Evolutionary conservation across 1,140 invertebrate species (phyloP).

Genomic region (Drosophila persimilis): DNA sequence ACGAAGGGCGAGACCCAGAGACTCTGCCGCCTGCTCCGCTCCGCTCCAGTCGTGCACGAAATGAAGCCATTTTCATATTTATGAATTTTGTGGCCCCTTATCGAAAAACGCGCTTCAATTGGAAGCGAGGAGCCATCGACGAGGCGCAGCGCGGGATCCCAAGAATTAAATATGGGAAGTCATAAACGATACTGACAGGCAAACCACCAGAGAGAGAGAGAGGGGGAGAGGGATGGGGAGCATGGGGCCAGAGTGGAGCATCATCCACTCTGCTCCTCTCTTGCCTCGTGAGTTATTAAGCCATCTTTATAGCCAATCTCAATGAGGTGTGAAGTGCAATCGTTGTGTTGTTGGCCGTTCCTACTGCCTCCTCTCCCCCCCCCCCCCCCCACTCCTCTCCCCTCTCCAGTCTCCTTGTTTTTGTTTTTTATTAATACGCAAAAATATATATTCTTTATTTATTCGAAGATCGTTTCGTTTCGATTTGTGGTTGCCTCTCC

Average conservation of each 20-base stretch:
- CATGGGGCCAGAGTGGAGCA: conserved; percentile 13
- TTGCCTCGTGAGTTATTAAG: conserved; percentile 73
- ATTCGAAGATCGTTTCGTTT: conserved; percentile 42
- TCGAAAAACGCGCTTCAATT: conserved; percentile 77
- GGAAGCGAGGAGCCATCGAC: conserved; percentile 44
- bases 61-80: conserved; percentile 81
- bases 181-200: conserved; percentile 79
- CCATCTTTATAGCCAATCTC: conserved; percentile 82
- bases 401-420: conserved; percentile 8
- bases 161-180: conserved; percentile 77
- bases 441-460: conserved; percentile 72
- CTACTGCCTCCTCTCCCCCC: background rate
- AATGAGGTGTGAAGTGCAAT: conserved; percentile 83
- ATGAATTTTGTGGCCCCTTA: conserved; percentile 72
- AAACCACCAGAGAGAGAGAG: background rate
- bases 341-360: conserved; percentile 62
- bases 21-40: conserved; percentile 5
- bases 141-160: too few species aligned
- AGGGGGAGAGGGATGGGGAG: background rate
- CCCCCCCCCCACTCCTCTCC: background rate
- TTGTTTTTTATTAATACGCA: conserved; percentile 77
- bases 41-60: conserved; percentile 45
- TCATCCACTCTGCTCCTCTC: conserved; percentile 35
- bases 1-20: conserved; percentile 54
- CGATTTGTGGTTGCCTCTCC: conserved; percentile 9